Percentiles rank a stretch among this genome's conserved stretches.
These are phyloP conservation scores for Urocyon cinereoargenteus DNA, from an alignment of 2,797 vertebrate genomes.

Conservation along the genomic window DNA sequence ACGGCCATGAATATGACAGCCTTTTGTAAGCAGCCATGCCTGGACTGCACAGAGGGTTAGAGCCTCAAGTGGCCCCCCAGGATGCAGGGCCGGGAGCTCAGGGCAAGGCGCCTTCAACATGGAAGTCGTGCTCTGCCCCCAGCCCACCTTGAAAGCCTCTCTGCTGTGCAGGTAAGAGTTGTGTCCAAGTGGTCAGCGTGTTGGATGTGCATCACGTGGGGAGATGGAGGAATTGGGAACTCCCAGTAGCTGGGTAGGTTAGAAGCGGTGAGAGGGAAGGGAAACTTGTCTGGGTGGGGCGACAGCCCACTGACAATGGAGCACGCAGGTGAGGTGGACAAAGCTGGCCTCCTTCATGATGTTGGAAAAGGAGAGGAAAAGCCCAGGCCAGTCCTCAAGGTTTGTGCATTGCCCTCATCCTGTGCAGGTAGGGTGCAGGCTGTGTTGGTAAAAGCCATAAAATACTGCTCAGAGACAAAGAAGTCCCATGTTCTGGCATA, in stretches of 20 bases:
- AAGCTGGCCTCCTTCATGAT: neutral
- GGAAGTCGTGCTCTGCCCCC: fast-evolving
- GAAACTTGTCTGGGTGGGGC: fast-evolving
- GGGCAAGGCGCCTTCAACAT: neutral
- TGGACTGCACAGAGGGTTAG: fast-evolving
- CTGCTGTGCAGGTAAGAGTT: neutral
- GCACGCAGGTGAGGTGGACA: fast-evolving
- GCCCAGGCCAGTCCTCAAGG: neutral
- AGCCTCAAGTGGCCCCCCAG: too few species aligned
- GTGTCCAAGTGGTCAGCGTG: neutral
- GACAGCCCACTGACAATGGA: neutral
- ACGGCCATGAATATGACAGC: fast-evolving
- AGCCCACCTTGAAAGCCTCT: neutral
- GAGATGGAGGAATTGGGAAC: neutral
- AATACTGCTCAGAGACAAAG: neutral
- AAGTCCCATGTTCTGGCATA: neutral
- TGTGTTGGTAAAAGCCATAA: neutral
- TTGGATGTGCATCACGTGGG: too few species aligned
- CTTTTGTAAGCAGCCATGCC: neutral
- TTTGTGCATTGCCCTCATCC: neutral
- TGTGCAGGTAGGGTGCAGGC: too few species aligned
- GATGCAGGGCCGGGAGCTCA: neutral
- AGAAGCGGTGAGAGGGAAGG: neutral
- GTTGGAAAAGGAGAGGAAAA: neutral
- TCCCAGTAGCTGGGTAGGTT: neutral